Base-by-base conservation (phyloP, 2,113 vertebrate species). In the Panurus biarmicus region DNA sequence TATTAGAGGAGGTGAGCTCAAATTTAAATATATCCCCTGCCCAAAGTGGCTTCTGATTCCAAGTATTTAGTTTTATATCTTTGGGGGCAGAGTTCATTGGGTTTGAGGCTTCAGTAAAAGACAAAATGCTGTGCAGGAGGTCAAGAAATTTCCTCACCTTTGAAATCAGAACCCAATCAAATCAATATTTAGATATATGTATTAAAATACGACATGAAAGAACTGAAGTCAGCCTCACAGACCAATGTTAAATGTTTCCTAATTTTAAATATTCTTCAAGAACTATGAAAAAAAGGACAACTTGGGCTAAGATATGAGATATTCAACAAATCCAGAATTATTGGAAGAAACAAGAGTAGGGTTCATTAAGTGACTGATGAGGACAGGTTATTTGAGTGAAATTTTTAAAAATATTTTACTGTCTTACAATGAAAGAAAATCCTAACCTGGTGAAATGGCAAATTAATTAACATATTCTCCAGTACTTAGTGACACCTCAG, bases 381-480 rank as follows among this genome's bases (percentile, higher is more conserved):
- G 25, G 53, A 87, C 31, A 77, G 50, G 50, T 26, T 80, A 53
- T 61, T 56, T 78, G n/a, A 92, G 66, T 91, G 47, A 80, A 62
- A 28, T 24, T 51, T 25, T 85, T 10, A 36, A 87, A 90, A 54
- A 67, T 69, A 66, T 83, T 94, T 95, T 83, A 50, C 72, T 87
- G 66, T 94, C 54, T 89, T 56, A 44, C 18, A 92, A 70, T 70
- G 93, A 79, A 89, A 96, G 62, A 93, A 95, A 92, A 92, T 91
- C 62, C 65, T 82, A 86, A 95, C 84, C 70, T 53, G 33, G 24
- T 84, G 84, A 97, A 96, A 96, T 79, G 51, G 74, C 78, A 93
- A 95, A 93, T 85, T 94, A 91, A 92, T 97, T 94, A 96, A 73
- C 90, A 93, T 97, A 87, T 96, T 97, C 54, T 72, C 76, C 66